Conservation (phyloP, 2,113 vertebrate species). For the Plestiodon gilberti region DNA sequence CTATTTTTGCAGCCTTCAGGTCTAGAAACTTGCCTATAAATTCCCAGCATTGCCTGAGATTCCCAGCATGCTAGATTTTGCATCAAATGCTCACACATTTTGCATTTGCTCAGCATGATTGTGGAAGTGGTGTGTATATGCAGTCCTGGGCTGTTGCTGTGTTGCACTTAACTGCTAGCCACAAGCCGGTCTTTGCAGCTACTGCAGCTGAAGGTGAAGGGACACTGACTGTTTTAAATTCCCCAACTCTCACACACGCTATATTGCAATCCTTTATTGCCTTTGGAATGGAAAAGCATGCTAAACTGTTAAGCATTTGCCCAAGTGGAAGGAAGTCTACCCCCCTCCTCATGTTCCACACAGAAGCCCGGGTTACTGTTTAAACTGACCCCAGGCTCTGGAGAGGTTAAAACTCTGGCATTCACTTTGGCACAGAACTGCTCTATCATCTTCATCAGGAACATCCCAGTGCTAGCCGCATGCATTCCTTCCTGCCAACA, state of each 20-base stretch:
- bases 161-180: neutral
- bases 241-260: conserved; percentile 8
- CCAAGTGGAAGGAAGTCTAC: conserved; percentile 65
- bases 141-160: neutral
- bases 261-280: conserved; percentile 49
- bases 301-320: conserved; percentile 48
- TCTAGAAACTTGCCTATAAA: neutral
- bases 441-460: conserved; percentile 12
- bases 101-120: neutral
- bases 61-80: neutral
- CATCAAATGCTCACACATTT: neutral
- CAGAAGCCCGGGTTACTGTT: conserved; percentile 30
- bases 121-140: neutral
- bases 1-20: neutral
- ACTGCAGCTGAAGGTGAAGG: conserved; percentile 18
- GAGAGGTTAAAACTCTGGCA: neutral
- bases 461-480: conserved; percentile 68
- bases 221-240: conserved; percentile 21
- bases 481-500: conserved; percentile 79
- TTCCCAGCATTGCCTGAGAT: neutral
- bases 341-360: conserved; percentile 37
- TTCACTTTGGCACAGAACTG: conserved; percentile 53
- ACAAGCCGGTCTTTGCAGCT: conserved; percentile 15
- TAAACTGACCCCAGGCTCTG: conserved; percentile 43
- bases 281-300: conserved; percentile 63